Conservation (phyloP, 1,140 invertebrate species). For the Aphaenogaster rudis region DNA sequence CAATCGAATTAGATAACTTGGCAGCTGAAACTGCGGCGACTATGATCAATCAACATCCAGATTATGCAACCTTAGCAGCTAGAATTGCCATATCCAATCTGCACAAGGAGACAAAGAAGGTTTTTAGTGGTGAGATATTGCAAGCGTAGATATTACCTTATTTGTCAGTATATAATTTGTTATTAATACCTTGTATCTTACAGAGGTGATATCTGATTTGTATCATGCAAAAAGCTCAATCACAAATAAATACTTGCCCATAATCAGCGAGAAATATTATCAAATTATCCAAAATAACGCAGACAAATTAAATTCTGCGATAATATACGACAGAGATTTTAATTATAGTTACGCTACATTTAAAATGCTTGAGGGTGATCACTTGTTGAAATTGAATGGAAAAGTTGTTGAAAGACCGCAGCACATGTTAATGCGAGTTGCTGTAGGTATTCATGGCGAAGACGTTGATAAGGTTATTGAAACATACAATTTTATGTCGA, state of each 20-base stretch:
- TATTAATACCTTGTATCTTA: conserved; percentile 14
- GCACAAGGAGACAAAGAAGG: conserved; percentile 98
- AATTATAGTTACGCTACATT: conserved; percentile 99
- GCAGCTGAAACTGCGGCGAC: conserved; percentile 98
- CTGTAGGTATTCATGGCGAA: conserved; percentile 98
- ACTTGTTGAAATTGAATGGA: conserved; percentile 96
- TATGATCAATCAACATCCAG: conserved; percentile 98
- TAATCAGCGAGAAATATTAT: conserved; percentile 95
- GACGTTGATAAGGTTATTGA: conserved; percentile 98
- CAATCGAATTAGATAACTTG: conserved; percentile 98
- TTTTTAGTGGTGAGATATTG: conserved; percentile 91
- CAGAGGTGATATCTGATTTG: conserved; percentile 97
- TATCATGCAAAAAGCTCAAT: conserved; percentile 92
- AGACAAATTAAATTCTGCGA: conserved; percentile 96
- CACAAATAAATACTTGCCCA: conserved; percentile 91
- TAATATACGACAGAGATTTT: conserved; percentile 99
- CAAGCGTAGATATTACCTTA: background rate
- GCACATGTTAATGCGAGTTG: conserved; percentile 99
- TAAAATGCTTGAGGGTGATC: conserved; percentile 98
- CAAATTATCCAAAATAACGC: conserved; percentile 95
- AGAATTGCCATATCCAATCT: conserved; percentile 98
- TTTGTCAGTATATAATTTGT: background rate
- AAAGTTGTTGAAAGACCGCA: conserved; percentile 98
- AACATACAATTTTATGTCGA: conserved; percentile 98
- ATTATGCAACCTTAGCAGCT: conserved; percentile 98